Evolutionary conservation across 2,113 vertebrate genomes (phyloP), one percentile per base, ranked within the genome.

Genomic region (Trematomus loennbergii): DNA sequence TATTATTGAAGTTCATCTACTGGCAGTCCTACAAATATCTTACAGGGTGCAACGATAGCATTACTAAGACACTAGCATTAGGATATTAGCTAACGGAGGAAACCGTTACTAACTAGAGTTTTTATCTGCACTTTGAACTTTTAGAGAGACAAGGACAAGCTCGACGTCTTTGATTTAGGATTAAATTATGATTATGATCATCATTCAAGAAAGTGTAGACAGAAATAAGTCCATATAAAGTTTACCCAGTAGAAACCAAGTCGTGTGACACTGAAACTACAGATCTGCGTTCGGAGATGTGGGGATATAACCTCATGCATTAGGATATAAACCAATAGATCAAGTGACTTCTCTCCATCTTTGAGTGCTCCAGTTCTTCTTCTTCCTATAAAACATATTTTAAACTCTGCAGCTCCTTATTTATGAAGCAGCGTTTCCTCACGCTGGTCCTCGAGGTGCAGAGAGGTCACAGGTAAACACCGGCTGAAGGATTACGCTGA

Each of bases 401-500:
- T 6, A 40, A 40, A 40, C 36, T 25, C 25, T 25, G 25, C 36
- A 49, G 60, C 10, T 78, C 86, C 46, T 71, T 64, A 12, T 66
- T 76, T 45, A 61, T 4, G 18, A 75, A 78, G 52, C 69, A 68
- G 61, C 60, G 25, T 54, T 71, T 75, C 81, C 82, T 85, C 59
- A 17, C 62, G 20, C 11, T n/a, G 57, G 60, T 84, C 48, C 55
- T 77, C 57, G 62, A 74, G 89, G 25, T 60, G 86, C 86, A 68
- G 74, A 75, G n/a, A 84, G 87, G 89, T 83, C 85, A 63, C 72
- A 68, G 83, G 72, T 85, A 73, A 86, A 76, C 81, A 53, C 3
- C 5, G 64, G 33, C 45, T 58, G n/a, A 7, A 75, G 33, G 57
- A 78, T 84, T 82, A 67, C 62, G 58, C 83, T 79, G 83, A 82